Evolutionary conservation across 2,113 vertebrate genomes (phyloP).

Genomic region (Hypocryptadius cinnamomeus): DNA sequence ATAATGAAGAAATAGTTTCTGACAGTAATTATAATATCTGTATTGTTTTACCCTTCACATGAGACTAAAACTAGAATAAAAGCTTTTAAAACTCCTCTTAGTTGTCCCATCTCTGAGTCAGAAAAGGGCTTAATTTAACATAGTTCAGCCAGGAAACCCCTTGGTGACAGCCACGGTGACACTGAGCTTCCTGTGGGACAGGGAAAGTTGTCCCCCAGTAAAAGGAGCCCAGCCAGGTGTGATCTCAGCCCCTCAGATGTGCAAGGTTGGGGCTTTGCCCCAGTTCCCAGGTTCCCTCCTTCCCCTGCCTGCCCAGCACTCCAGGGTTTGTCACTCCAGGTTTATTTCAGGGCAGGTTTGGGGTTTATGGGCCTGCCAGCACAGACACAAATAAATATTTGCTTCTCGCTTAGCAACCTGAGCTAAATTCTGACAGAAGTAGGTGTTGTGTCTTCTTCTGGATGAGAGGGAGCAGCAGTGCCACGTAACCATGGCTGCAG

Average conservation of each 20-base stretch:
- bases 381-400: neutral
- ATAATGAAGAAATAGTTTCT: no score
- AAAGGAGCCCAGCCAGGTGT: neutral
- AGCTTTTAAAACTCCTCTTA: no score
- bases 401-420: conserved; percentile 26
- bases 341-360: neutral
- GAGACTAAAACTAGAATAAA: no score
- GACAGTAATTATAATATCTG: no score
- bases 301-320: neutral
- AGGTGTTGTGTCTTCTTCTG: neutral
- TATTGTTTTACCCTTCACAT: no score
- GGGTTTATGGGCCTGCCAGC: neutral
- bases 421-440: conserved; percentile 15
- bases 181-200: neutral
- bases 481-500: neutral
- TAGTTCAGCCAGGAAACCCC: neutral
- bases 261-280: neutral
- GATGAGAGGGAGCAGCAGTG: neutral
- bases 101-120: no score
- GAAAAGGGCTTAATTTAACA: no score
- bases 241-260: neutral
- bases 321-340: neutral
- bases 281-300: neutral
- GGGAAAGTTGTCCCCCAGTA: rapidly evolving
- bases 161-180: neutral